phyloP scores from a whole-genome alignment of 2,888 invertebrate genomes.

The Oasisia sp. region DNA sequence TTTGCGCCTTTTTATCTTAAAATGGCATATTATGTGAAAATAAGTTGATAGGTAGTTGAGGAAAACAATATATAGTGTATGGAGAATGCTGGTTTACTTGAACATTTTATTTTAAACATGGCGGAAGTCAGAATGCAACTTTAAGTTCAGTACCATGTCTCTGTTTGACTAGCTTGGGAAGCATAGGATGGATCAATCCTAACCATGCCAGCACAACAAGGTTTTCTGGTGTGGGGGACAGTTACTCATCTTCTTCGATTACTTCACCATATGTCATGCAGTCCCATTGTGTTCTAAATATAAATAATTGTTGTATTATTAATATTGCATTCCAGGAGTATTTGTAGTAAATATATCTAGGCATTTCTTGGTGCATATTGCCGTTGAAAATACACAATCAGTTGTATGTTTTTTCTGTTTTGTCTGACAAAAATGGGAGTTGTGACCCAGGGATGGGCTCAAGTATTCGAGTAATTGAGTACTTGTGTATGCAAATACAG shows the following conservation, averaged over 20 bases:
- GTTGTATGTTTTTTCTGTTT: background rate
- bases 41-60: too few relatives aligned
- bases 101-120: too few relatives aligned
- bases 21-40: too few relatives aligned
- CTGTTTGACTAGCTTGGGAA: constrained; percentile 42
- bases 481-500: too few relatives aligned
- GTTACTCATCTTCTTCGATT: constrained; percentile 34
- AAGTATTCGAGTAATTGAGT: too few relatives aligned
- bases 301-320: background rate
- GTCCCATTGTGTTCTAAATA: background rate
- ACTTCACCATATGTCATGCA: constrained; percentile 26
- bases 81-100: too few relatives aligned
- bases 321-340: background rate
- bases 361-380: background rate
- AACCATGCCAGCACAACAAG: constrained; percentile 41
- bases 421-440: background rate
- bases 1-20: too few relatives aligned
- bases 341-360: background rate
- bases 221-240: constrained; percentile 43
- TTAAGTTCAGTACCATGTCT: constrained; percentile 42
- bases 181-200: constrained; percentile 35
- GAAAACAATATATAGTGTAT: too few relatives aligned
- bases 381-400: background rate
- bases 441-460: background rate
- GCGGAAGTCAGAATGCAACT: too few relatives aligned